Base-by-base conservation (phyloP, 2,113 vertebrate genomes). In the Lota lota region DNA sequence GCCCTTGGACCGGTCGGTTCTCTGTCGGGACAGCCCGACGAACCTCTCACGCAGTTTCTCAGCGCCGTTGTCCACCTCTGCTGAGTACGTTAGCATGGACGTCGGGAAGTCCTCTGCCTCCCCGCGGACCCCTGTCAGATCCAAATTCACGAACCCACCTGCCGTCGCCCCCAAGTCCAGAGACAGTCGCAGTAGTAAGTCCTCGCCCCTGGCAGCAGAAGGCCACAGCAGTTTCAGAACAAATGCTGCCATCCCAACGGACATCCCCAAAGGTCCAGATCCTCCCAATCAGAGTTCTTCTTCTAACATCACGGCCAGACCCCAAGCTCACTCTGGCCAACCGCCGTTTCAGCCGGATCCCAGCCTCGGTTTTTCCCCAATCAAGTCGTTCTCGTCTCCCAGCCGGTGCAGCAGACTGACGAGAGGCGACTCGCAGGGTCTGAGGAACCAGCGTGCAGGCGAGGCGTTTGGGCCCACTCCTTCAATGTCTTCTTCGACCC, bases 71-170 rank as follows among this genome's bases (percentile, higher is more conserved):
- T 85, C 91, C 66, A 85, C 89, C 67, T 85, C 90, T 3, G 83
- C 86, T 0, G 91, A 93, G 61, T 93, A 93, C 40, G 89, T 93
- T 66, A 92, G 85, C 78, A 91, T 93, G 91, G 92, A 91, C 63
- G 75, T 93, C 58, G 84, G 92, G 50, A 88, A 83, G 68, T 75
- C 87, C 17, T 67, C 83, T 33, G 28, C 28, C 0, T 59, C 65
- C 2, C 79, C 87, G 36, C 72, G 66, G 64, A 88, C 85, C 56
- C 76, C 89, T 19, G 76, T 86, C 24, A 67, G 86, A 73, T 82
- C 88, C 67, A 86, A 82, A 16, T 90, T 87, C 68, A 87, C 78
- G 73, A 74, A 72, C 65, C 79, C 73, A 14, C 74, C 82, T 22
- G 80, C 82, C 21, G 83, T 79, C 17, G 67, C 78, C 64, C 80